A percentile compares a stretch with the other conserved stretches of the same genome.
These are phyloP conservation scores for Cladorhizidae sp. DNA, from an alignment of 37 sponge, comb jelly and placozoan species.

Conservation along the genomic window DNA sequence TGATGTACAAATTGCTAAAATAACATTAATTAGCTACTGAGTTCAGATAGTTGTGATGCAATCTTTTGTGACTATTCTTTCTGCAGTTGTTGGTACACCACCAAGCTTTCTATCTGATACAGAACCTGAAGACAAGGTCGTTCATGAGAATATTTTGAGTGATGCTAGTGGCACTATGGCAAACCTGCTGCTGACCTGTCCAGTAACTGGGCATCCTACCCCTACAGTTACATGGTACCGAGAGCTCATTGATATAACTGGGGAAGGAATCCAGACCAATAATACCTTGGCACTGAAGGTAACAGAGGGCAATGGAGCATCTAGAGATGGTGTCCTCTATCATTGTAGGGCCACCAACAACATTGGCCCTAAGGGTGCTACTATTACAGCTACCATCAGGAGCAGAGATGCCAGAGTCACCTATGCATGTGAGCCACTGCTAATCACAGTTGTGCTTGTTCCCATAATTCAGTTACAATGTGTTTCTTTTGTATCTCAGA, in stretches of 20 bases:
- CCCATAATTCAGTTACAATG: too few relatives aligned
- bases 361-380: constrained; percentile 13
- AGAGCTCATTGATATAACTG: background rate
- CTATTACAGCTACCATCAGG: too few relatives aligned
- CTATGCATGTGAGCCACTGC: too few relatives aligned
- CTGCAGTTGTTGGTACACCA: constrained; percentile 1
- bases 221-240: constrained; percentile 53
- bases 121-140: constrained; percentile 17
- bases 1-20: too few relatives aligned
- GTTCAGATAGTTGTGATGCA: too few relatives aligned
- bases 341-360: constrained; percentile 50
- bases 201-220: constrained; percentile 33
- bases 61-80: too few relatives aligned
- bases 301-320: too few relatives aligned
- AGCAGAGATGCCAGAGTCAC: too few relatives aligned
- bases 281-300: background rate
- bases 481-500: too few relatives aligned
- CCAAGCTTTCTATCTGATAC: background rate
- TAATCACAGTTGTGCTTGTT: background rate
- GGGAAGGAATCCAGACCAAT: background rate
- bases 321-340: too few relatives aligned
- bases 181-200: constrained; percentile 29
- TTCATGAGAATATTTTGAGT: background rate
- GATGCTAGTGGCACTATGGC: constrained; percentile 15
- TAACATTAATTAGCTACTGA: too few relatives aligned